Evolutionary conservation across 2,888 invertebrate genomes (phyloP).

Genomic region (Gisinianus flammeolus): DNA sequence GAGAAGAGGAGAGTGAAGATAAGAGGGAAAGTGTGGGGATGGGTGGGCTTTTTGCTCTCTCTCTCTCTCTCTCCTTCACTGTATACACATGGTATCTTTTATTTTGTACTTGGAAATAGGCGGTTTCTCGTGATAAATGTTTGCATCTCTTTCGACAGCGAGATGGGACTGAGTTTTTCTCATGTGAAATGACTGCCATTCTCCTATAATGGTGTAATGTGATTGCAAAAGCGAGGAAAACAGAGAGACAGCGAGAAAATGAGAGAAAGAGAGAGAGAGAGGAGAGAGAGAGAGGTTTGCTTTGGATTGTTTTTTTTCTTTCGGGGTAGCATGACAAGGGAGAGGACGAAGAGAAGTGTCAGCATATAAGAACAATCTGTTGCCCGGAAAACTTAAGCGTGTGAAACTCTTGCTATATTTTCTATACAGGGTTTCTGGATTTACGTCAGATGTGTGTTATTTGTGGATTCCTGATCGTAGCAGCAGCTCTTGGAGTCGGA

Average conservation of each 20-base stretch:
- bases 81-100: not conserved
- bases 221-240: not conserved
- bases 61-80: not conserved
- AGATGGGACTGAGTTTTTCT: constrained; percentile 17
- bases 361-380: constrained; percentile 46
- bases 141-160: not conserved
- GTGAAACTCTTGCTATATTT: constrained; percentile 37
- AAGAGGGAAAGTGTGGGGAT: not conserved
- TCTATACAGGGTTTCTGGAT: constrained; percentile 55
- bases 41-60: not conserved
- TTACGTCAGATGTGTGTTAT: constrained; percentile 58
- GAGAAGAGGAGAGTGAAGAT: too few relatives aligned
- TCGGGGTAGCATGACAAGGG: not conserved
- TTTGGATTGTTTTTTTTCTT: constrained; percentile 1
- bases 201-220: constrained; percentile 16
- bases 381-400: constrained; percentile 40
- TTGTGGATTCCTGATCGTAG: constrained; percentile 49
- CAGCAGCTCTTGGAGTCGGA: constrained; percentile 43
- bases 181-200: constrained; percentile 18
- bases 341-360: constrained; percentile 25
- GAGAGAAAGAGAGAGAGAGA: not conserved
- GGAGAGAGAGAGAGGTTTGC: not conserved
- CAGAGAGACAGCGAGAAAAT: not conserved
- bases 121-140: constrained; percentile 25
- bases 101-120: not conserved